Percentiles rank a stretch among this genome's conserved stretches.
These are phyloP conservation scores for Xiphydria camelus DNA, from an alignment of 2,888 invertebrate species.

Conservation along the genomic window DNA sequence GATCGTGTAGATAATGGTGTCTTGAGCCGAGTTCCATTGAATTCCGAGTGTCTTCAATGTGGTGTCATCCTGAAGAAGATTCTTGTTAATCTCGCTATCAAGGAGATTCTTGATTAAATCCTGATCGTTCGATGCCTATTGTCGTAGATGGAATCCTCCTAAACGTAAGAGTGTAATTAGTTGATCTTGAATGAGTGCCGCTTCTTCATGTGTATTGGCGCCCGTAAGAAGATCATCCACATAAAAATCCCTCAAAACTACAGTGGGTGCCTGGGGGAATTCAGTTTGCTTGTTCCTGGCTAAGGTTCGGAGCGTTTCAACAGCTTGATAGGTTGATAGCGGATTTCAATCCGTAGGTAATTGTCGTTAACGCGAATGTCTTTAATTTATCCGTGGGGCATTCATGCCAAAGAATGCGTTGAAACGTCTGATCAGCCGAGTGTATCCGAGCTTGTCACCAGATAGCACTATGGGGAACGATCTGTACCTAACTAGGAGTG, in stretches of 20 bases:
- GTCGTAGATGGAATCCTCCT: not conserved
- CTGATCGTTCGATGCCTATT: not conserved
- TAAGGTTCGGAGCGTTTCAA: not conserved
- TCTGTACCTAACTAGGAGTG: conserved; percentile 24
- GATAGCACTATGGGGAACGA: conserved; percentile 14
- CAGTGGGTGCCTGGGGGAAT: not conserved
- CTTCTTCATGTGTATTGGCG: not conserved
- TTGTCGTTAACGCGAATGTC: not conserved
- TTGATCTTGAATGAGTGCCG: not conserved
- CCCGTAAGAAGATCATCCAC: not conserved
- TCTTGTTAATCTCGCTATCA: not conserved
- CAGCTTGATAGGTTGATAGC: not conserved
- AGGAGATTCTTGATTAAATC: not conserved
- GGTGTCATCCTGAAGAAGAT: not conserved
- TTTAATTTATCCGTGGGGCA: not conserved
- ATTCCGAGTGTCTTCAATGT: not conserved
- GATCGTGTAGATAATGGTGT: not conserved
- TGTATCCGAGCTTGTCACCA: conserved; percentile 18
- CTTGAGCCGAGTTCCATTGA: not conserved
- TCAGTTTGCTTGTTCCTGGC: not conserved
- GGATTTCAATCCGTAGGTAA: not conserved
- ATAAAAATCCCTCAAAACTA: not conserved
- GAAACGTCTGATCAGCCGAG: not conserved
- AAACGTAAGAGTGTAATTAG: not conserved
- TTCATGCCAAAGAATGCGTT: not conserved